Evolutionary conservation across 2,797 vertebrate species (phyloP), one percentile per base, ranked within the genome.

Genomic region (Pangasius djambal): DNA sequence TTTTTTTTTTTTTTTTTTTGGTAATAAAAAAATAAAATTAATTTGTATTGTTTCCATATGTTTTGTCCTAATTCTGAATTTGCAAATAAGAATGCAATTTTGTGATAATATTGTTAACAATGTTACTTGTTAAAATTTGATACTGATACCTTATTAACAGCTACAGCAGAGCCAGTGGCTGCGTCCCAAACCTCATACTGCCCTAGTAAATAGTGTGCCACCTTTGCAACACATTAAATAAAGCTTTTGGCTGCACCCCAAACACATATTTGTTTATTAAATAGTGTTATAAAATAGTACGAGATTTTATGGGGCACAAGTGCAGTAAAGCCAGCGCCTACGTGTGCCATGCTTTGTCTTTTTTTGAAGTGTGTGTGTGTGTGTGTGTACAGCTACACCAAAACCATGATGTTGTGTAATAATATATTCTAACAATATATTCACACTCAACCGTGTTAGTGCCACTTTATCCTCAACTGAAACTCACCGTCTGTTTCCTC

Each of bases 401-500:
- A 8, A 63, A 44, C 22, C 22, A 40, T n/a, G 22, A 28, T 63
- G 13, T n/a, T 83, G 34, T 44, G 25, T 50, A 77, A 50, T 28
- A 57, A 22, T 79, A 57, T 34, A 79, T 44, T 44, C 20, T 52
- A 85, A 13, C 48, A 69, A 31, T 52, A 85, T 31, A 50, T 69
- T 85, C 83, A 69, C 63, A 69, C 63, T 69, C 83, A 22, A 67
- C 25, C 34, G 10, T 52, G 63, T 69, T 52, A 85, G 83, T 69
- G 83, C 18, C 28, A 50, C 61, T 67, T 84, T 20, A 69, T 50
- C 44, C 40, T 61, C 67, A 22, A 55, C 37, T 28, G 37, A 63
- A 61, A 28, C 25, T 44, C 81, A 15, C 89, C 87, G 92, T 69
- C 89, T 93, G 55, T 88, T 78, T 87, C 67, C 59, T 84, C 28